Base-by-base conservation (phyloP, 2,113 vertebrate species). In the Nyctereutes procyonoides region DNA sequence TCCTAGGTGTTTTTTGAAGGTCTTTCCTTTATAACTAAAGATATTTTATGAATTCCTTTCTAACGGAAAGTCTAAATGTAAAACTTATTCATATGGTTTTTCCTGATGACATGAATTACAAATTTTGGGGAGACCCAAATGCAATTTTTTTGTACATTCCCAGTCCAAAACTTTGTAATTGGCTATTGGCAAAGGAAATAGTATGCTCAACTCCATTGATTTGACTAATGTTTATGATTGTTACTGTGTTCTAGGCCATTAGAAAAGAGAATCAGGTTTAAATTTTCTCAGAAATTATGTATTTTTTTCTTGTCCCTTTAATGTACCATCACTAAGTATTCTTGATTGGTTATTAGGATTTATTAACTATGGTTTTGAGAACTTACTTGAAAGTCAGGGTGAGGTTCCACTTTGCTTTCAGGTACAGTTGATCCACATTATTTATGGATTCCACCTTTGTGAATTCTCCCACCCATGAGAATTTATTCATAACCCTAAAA, bases 311-410 rank as follows among this genome's bases (percentile, higher is more conserved):
- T 55, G 12, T 92, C 11, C 9, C n/a, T 26, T 91, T 85, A 96
- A 81, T 85, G 35, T 22, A 53, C 3, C 10, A 84, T 62, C 13
- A 32, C 8, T n/a, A 58, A 43, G 4, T 81, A 22, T 26, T 93
- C 30, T 82, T 95, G 76, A 93, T 73, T 67, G 69, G 73, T 90
- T 80, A 32, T 93, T 91, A 81, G 95, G 35, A 65, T 76, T 14
- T 84, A 76, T 35, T 48, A 85, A 32, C 15, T 91, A 20, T 55
- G 43, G 5, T 65, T 81, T 93, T 56, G 74, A 92, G 16, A 65
- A 60, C 32, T 88, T 73, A 28, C 7, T 80, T 24, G 24, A 89
- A 76, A 79, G 56, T 82, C 69, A 89, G 56, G 12, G 22, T 95
- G 14, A 53, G n/a, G 16, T 76, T 65, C 26, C 16, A 62, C 4